Base-by-base conservation (phyloP, 2,797 vertebrate genomes). In the Parambassis ranga region DNA sequence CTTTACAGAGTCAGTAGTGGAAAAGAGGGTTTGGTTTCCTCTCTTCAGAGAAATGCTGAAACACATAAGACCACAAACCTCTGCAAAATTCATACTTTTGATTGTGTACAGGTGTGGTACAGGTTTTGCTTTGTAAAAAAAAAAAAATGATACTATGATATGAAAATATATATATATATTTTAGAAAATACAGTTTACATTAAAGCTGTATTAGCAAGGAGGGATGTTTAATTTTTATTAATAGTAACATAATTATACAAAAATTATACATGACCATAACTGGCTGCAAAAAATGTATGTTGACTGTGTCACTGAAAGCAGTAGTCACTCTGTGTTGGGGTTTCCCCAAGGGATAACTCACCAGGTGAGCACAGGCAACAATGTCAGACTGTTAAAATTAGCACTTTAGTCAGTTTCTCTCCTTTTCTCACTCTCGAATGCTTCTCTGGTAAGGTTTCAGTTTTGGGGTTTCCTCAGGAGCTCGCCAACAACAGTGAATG, bases 261-360 rank as follows among this genome's bases (percentile, higher is more conserved):
- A 7, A 18, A 10, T n/a, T n/a, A n/a, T n/a, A n/a, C n/a, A n/a
- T n/a, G n/a, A 10, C 23, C 10, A 24, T 22, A 20, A 38, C 5
- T 32, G 9, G 2, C 7, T 62, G 28, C 14, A 48, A 8, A 2
- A 20, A 2, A 5, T 20, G 3, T 8, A 7, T 32, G 7, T 8
- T 31, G 2, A 20, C 8, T 7, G 13, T 19, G 15, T 44, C 16
- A 2, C 36, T 32, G 4, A 24, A 75, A 1, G 71, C 37, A n/a
- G n/a, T n/a, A n/a, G n/a, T n/a, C 20, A 71, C 35, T 1, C 4
- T 4, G 0, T 23, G 0, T 1, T n/a, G 81, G 87, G 87, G 78
- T 65, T 66, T 77, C 83, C 85, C 87, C 81, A 4, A 2, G 44
- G 52, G 10, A 2, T 24, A 13, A 11, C 9, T 26, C 6, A n/a